Evolutionary conservation across 2,797 vertebrate genomes (phyloP), one percentile per base, ranked within the genome.

Genomic region (Macropus fuliginosus): DNA sequence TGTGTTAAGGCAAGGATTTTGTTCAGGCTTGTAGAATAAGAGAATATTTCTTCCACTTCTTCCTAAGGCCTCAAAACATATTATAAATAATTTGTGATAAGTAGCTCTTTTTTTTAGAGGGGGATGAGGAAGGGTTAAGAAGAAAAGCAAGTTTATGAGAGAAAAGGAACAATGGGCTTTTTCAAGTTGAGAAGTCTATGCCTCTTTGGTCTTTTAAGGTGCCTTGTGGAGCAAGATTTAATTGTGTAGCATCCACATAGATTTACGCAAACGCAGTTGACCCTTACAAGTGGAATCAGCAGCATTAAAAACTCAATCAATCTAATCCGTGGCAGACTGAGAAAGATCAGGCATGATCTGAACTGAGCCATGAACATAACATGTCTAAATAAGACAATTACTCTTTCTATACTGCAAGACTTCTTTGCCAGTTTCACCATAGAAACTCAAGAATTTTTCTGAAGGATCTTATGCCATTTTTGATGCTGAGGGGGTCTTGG

Each of bases 121-220:
- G 18, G 66, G n/a, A 18, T 46, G 66, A 81, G n/a, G 18, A 46
- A 81, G n/a, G 66, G 8, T 81, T 81, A 46, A 81, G 95, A 97
- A 96, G 56, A 94, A 98, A 97, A 96, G 93, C n/a, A 12, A 46
- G 90, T 93, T 96, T 93, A 94, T 90, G 91, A 56, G 95, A 57
- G 90, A 94, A 97, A 55, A 55, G 54, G 90, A 94, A 96, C 27
- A 91, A 56, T 28, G 27, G 13, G n/a, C 0, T 46, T 18, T 18
- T 54, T 95, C 28, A 92, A 89, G 91, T 40, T 92, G 96, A 92
- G 96, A 0, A 94, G 50, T 0, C 16, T 90, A 94, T 56, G 46
- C 27, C 92, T 34, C 92, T 1, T 31, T 54, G 1, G 91, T 94
- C 89, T 92, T 97, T 95, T 92, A 55, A 94, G 50, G 6, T 18